Conservation (phyloP, 2,113 vertebrate genomes). For the Hymenochirus boettgeri region DNA sequence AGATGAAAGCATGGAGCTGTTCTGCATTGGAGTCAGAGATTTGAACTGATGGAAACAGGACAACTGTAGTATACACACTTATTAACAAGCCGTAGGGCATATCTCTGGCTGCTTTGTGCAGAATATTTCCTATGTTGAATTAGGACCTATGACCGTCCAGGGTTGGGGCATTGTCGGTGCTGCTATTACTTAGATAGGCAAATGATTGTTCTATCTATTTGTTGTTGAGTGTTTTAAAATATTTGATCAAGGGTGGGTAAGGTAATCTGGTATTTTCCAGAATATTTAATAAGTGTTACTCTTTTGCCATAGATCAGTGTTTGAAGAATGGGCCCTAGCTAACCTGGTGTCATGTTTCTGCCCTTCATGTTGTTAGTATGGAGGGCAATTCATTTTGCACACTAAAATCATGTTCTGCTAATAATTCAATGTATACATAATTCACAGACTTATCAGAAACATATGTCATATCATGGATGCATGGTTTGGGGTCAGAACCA, state of each 20-base stretch:
- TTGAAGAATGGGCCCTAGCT: neutral
- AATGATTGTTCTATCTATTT: slow-evolving; percentile 26
- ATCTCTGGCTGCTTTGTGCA: slow-evolving; percentile 20
- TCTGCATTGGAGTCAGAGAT: slow-evolving; percentile 8
- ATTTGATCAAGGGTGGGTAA: slow-evolving; percentile 1
- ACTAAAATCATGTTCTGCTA: neutral
- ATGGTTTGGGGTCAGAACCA: neutral
- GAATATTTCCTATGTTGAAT: slow-evolving; percentile 12
- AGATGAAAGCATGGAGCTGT: slow-evolving; percentile 16
- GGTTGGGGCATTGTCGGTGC: slow-evolving; percentile 46
- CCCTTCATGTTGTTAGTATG: slow-evolving; percentile 1
- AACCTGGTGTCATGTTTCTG: neutral
- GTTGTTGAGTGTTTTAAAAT: slow-evolving; percentile 31
- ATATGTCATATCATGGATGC: slow-evolving; percentile 20
- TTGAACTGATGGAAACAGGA: neutral
- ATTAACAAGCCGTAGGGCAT: slow-evolving; percentile 5
- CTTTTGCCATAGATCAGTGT: slow-evolving; percentile 26
- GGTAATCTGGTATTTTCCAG: neutral
- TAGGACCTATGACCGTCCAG: slow-evolving; percentile 47
- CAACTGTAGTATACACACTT: neutral
- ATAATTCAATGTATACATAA: neutral
- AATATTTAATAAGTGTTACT: slow-evolving; percentile 31
- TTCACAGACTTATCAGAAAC: slow-evolving; percentile 13
- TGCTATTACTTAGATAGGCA: slow-evolving; percentile 50
- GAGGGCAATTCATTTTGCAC: neutral